These are phyloP conservation scores for Spisula subtruncata DNA, from an alignment of 2,888 invertebrate genomes.

Conservation along the genomic window DNA sequence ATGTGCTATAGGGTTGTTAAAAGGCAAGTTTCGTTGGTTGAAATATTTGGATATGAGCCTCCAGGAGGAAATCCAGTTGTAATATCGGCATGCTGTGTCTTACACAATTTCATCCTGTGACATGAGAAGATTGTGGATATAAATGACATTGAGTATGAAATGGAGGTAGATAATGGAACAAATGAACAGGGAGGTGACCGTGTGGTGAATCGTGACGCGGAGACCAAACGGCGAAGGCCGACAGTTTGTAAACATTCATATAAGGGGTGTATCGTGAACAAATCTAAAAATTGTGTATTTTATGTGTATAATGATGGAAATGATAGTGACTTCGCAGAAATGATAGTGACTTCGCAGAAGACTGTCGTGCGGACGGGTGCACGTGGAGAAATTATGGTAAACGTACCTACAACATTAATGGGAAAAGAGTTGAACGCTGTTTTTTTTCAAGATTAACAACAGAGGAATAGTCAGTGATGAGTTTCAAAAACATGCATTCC, in stretches of 20 bases:
- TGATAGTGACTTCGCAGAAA: neutral
- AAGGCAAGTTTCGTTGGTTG: slow-evolving; percentile 21
- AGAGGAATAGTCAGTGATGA: neutral
- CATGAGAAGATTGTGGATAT: too few relatives aligned
- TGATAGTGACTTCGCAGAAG: neutral
- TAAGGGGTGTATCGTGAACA: too few relatives aligned
- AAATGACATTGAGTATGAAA: too few relatives aligned
- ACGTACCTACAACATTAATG: neutral
- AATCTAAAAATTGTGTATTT: too few relatives aligned
- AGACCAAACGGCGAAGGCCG: too few relatives aligned
- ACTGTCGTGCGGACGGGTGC: slow-evolving; percentile 37
- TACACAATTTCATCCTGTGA: neutral
- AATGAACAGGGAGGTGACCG: too few relatives aligned
- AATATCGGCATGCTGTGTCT: neutral
- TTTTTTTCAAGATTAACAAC: slow-evolving; percentile 34
- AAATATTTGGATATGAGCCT: slow-evolving; percentile 19
- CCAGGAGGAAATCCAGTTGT: neutral
- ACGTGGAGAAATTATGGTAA: slow-evolving; percentile 37
- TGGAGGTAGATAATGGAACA: too few relatives aligned
- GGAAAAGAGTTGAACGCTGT: neutral
- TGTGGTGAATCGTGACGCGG: too few relatives aligned
- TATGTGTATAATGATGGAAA: neutral
- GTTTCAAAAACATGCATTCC: slow-evolving; percentile 31
- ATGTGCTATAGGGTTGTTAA: neutral
- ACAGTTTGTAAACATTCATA: too few relatives aligned